phyloP scores from a whole-genome alignment of 2,113 vertebrate species.

The Limanda limanda region DNA sequence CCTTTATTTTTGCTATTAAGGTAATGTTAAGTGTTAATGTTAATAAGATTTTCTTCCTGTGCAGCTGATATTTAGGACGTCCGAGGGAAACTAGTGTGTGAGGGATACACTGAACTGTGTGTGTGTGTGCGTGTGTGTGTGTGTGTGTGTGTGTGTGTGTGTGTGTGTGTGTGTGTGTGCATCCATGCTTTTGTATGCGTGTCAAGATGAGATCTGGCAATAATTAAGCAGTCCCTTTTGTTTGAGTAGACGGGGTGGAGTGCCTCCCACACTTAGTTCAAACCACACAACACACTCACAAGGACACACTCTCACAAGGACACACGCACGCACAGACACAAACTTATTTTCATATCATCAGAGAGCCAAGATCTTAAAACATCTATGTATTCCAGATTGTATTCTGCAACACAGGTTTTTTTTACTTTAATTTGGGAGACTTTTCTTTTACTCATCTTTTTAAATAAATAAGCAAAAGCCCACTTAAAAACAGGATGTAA shows the following conservation, averaged over 20 bases:
- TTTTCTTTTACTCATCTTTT: no score
- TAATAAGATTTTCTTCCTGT: background rate
- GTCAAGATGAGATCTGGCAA: slow-evolving; percentile 61
- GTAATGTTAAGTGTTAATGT: background rate
- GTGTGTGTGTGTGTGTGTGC: background rate
- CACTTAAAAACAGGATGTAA: no score
- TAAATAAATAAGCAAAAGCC: no score
- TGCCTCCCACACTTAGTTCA: slow-evolving; percentile 43
- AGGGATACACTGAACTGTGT: background rate
- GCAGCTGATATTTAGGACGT: background rate
- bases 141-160: background rate
- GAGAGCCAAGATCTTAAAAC: background rate
- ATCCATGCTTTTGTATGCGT: slow-evolving; percentile 23
- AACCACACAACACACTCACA: slow-evolving; percentile 30
- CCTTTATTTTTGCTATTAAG: background rate
- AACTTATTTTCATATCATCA: slow-evolving; percentile 2
- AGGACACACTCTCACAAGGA: slow-evolving; percentile 3
- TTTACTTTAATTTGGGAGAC: no score
- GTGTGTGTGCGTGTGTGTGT: slow-evolving; percentile 2
- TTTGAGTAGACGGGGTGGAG: slow-evolving; percentile 61
- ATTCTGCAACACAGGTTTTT: background rate
- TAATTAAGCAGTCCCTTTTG: slow-evolving; percentile 65
- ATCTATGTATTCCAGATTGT: background rate
- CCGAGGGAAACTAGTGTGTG: background rate
- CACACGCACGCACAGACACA: background rate